Percentiles rank a stretch among this genome's conserved stretches.
Conservation (phyloP, 2,888 invertebrate species). For the Helicoverpa assulta region DNA sequence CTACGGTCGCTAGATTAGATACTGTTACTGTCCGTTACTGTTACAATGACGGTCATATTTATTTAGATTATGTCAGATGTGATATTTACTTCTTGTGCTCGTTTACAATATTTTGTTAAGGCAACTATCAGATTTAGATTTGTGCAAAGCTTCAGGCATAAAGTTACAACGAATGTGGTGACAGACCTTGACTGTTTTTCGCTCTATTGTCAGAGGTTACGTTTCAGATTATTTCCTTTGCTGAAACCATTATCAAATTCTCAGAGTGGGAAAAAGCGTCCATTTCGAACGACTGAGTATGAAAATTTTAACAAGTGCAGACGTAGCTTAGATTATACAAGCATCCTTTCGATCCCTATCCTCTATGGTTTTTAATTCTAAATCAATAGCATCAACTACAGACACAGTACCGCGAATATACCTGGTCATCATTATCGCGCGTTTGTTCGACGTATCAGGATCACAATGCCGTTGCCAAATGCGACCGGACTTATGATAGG, state of each 20-base stretch:
- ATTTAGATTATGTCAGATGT: slow-evolving; percentile 12
- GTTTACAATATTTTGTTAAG: slow-evolving; percentile 1
- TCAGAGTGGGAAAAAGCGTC: too few relatives aligned
- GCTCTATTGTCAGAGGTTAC: too few relatives aligned
- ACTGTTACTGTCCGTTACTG: slow-evolving; percentile 49
- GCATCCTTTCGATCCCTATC: background rate
- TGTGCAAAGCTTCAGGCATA: too few relatives aligned
- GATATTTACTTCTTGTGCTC: slow-evolving; percentile 1
- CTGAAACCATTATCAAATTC: too few relatives aligned
- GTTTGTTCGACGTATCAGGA: slow-evolving; percentile 88
- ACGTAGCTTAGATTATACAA: too few relatives aligned
- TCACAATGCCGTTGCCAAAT: slow-evolving; percentile 87
- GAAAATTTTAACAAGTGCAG: too few relatives aligned
- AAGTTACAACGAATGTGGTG: too few relatives aligned
- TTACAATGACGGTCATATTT: slow-evolving; percentile 37
- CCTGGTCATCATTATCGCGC: slow-evolving; percentile 78
- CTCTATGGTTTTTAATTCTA: background rate
- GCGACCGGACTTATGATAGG: slow-evolving; percentile 82
- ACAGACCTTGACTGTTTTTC: too few relatives aligned
- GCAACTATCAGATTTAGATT: background rate
- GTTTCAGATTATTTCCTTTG: too few relatives aligned
- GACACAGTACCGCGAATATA: slow-evolving; percentile 52
- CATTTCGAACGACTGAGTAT: too few relatives aligned
- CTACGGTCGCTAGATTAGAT: slow-evolving; percentile 70
- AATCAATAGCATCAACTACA: slow-evolving; percentile 45